phyloP scores from a whole-genome alignment of 2,797 vertebrate species.

The Carcharodon carcharias region DNA sequence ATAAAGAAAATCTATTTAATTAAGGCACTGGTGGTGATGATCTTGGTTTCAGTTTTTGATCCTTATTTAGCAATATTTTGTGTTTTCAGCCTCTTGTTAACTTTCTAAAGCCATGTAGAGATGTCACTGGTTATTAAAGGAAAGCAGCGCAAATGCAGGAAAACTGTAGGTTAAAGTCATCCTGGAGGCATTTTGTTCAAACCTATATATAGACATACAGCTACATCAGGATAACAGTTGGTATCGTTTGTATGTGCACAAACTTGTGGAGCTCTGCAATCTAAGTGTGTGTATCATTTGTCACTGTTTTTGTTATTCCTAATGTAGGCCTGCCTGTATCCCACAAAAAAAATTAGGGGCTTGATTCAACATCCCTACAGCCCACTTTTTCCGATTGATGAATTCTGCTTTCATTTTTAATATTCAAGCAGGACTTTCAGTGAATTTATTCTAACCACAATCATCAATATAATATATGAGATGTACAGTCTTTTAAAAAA shows the following conservation, averaged over 20 bases:
- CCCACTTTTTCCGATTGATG: background rate
- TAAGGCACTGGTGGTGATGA: background rate
- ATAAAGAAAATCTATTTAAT: background rate
- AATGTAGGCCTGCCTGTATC: background rate
- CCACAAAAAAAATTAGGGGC: background rate
- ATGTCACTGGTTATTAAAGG: background rate
- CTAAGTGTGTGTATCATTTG: background rate
- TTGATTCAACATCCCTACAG: background rate
- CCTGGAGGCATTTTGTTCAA: background rate
- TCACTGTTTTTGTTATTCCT: background rate
- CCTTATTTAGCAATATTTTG: background rate
- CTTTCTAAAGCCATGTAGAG: background rate
- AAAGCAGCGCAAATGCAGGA: background rate
- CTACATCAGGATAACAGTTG: background rate
- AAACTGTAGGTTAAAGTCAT: background rate
- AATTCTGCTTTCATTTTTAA: background rate
- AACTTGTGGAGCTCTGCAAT: background rate
- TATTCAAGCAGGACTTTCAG: background rate
- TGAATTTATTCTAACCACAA: background rate
- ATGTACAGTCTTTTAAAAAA: background rate
- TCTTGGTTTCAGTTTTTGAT: background rate
- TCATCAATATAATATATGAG: background rate
- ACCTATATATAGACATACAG: background rate
- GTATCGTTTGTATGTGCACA: background rate
- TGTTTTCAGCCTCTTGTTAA: background rate